These are phyloP conservation scores for Drosophila sproati DNA, from an alignment of 1,140 invertebrate genomes.

Conservation along the genomic window DNA sequence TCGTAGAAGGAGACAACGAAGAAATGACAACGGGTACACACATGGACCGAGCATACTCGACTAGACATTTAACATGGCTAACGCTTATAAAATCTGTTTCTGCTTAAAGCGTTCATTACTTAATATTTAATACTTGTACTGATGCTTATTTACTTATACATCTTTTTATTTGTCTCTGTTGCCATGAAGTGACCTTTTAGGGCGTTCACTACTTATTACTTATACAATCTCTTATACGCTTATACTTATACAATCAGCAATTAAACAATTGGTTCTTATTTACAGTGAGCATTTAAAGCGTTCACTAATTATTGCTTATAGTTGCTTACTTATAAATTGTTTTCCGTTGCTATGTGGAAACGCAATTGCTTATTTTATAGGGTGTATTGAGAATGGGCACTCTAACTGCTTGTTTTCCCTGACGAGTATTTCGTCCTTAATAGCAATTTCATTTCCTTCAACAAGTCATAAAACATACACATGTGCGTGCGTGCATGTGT, in stretches of 20 bases:
- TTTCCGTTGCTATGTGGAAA: neutral
- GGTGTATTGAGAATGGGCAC: constrained; percentile 2
- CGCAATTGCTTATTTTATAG: constrained; percentile 8
- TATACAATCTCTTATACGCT: neutral
- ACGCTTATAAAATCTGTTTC: neutral
- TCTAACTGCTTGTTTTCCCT: neutral
- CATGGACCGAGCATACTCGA: neutral
- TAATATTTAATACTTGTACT: too few species aligned
- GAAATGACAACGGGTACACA: neutral
- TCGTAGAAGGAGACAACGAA: neutral
- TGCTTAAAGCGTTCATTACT: too few species aligned
- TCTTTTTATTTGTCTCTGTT: neutral
- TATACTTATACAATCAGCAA: too few species aligned
- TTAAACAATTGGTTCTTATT: too few species aligned
- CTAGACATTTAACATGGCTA: constrained; percentile 6
- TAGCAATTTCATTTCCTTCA: constrained; percentile 49
- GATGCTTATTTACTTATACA: too few species aligned
- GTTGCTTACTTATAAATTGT: too few species aligned
- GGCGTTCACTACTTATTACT: neutral
- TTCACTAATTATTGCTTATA: too few species aligned
- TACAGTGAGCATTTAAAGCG: too few species aligned
- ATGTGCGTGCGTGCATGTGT: neutral
- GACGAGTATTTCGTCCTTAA: constrained; percentile 23
- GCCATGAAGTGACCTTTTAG: neutral
- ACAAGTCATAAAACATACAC: constrained; percentile 37